Conservation (phyloP, 2,888 invertebrate species). For the Andrena minutula region DNA sequence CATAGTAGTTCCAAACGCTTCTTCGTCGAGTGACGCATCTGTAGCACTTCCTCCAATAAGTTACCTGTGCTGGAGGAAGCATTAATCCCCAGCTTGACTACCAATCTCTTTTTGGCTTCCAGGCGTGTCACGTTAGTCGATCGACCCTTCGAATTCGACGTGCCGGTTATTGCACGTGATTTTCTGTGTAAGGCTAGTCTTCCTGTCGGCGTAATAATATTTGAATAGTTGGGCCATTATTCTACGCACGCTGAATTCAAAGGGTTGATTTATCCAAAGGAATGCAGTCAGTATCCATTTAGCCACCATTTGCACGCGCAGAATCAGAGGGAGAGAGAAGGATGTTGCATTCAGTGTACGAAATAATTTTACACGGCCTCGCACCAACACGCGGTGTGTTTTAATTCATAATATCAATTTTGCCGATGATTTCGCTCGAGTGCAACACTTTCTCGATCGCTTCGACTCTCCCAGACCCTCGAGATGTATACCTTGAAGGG, state of each 20-base stretch:
- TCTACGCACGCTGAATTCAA: slow-evolving; percentile 12
- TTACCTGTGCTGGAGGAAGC: slow-evolving; percentile 75
- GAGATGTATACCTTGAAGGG: not conserved
- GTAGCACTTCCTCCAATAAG: slow-evolving; percentile 70
- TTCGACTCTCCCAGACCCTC: not conserved
- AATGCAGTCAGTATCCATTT: slow-evolving; percentile 12
- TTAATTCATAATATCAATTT: not conserved
- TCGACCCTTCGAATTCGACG: slow-evolving; percentile 38
- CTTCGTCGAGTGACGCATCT: not conserved
- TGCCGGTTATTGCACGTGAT: not conserved
- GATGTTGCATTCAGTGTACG: not conserved
- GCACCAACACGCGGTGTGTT: not conserved
- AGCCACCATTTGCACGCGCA: slow-evolving; percentile 37
- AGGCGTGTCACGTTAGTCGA: not conserved
- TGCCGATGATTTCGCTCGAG: not conserved
- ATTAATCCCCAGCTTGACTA: slow-evolving; percentile 35
- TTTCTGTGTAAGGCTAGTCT: not conserved
- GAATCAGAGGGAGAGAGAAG: slow-evolving; percentile 1
- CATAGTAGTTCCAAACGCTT: slow-evolving; percentile 51
- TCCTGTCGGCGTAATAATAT: not conserved
- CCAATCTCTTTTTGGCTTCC: slow-evolving; percentile 17
- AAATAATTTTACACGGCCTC: not conserved
- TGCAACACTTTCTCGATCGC: slow-evolving; percentile 3
- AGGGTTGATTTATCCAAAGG: slow-evolving; percentile 27
- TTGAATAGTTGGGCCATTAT: not conserved